These are phyloP conservation scores for Pseudomyrmex dendroicus DNA, from an alignment of 1,140 invertebrate genomes.

Conservation along the genomic window DNA sequence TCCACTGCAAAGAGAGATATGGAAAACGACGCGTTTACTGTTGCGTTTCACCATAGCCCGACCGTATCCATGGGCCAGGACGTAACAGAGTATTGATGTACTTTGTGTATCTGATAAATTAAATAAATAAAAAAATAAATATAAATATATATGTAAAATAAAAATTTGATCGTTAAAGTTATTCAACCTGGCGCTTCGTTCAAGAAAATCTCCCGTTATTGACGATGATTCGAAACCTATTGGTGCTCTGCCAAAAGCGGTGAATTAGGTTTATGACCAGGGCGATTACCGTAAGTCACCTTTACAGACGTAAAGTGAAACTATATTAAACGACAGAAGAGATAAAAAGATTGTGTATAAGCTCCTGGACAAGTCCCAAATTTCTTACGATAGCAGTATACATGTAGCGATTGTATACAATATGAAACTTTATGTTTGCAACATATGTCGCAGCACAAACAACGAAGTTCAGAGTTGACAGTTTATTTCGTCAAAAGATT, in stretches of 20 bases:
- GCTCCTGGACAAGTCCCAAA: slow-evolving; percentile 30
- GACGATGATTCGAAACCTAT: background rate
- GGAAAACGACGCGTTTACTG: too few relatives aligned
- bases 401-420: background rate
- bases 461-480: background rate
- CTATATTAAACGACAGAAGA: background rate
- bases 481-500: background rate
- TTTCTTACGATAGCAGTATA: slow-evolving; percentile 2
- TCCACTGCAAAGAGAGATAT: too few relatives aligned
- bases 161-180: background rate
- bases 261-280: slow-evolving; percentile 30
- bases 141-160: background rate
- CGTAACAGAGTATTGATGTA: too few relatives aligned
- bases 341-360: background rate
- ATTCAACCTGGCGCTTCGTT: background rate
- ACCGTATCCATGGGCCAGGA: too few relatives aligned
- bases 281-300: slow-evolving; percentile 13
- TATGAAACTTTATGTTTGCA: background rate
- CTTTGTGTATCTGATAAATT: too few relatives aligned
- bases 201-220: background rate
- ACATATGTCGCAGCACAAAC: background rate
- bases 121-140: too few relatives aligned
- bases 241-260: background rate
- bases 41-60: too few relatives aligned
- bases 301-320: slow-evolving; percentile 17